Evolutionary conservation across 2,888 invertebrate genomes (phyloP).

Genomic region (Rhaphigaster nebulosa): DNA sequence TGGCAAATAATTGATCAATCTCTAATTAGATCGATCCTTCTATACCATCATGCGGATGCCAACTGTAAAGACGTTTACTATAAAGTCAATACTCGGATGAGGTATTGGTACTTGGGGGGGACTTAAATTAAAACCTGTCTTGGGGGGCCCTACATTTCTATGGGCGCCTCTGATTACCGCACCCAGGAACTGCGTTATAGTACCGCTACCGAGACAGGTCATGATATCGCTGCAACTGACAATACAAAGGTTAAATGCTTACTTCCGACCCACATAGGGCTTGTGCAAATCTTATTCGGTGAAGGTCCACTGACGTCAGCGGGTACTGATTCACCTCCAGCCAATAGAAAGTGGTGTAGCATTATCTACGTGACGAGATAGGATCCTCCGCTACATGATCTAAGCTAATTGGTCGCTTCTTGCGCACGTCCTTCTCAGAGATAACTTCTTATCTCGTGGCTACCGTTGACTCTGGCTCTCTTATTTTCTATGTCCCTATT

Average conservation of each 20-base stretch:
- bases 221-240: not conserved
- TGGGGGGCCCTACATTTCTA: no score
- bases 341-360: slow-evolving; percentile 29
- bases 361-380: slow-evolving; percentile 35
- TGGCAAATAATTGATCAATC: no score
- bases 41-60: no score
- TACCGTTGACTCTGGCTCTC: not conserved
- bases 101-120: no score
- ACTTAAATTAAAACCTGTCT: no score
- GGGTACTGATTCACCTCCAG: slow-evolving; percentile 14
- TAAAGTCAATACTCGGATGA: no score
- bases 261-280: slow-evolving; percentile 44
- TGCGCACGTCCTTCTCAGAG: not conserved
- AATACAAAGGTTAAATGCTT: not conserved
- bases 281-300: slow-evolving; percentile 43
- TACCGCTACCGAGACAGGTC: not conserved
- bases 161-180: not conserved
- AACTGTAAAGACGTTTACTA: no score
- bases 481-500: not conserved
- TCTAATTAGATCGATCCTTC: no score
- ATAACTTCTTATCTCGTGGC: not conserved
- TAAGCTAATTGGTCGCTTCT: slow-evolving; percentile 43
- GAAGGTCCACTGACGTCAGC: slow-evolving; percentile 17
- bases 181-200: no score
- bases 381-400: not conserved